Conservation (phyloP, 2,888 invertebrate species). For the Catocala sponsa region DNA sequence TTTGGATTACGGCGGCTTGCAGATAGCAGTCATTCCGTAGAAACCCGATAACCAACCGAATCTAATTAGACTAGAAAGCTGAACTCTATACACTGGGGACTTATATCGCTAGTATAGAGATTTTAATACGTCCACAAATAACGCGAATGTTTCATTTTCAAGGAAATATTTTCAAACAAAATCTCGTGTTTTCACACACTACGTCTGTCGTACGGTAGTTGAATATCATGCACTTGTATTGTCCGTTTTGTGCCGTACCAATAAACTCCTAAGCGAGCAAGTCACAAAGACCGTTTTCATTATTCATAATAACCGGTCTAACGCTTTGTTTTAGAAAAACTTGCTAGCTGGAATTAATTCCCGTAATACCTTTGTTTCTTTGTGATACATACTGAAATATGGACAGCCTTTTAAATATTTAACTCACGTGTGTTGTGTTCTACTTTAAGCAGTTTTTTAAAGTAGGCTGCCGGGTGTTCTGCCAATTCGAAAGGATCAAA, state of each 20-base stretch:
- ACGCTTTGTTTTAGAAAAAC: slow-evolving; percentile 32
- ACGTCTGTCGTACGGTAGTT: slow-evolving; percentile 7
- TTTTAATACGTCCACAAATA: neutral
- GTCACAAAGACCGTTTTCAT: slow-evolving; percentile 23
- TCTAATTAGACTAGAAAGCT: neutral
- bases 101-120: too few relatives aligned
- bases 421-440: slow-evolving; percentile 16
- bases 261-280: slow-evolving; percentile 15
- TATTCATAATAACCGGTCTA: slow-evolving; percentile 25
- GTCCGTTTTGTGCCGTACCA: slow-evolving; percentile 12
- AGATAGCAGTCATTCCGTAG: too few relatives aligned
- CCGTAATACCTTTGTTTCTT: slow-evolving; percentile 37
- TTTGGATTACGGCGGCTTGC: too few relatives aligned
- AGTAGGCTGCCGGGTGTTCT: too few relatives aligned
- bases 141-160: slow-evolving; percentile 6
- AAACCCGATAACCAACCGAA: too few relatives aligned
- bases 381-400: slow-evolving; percentile 33
- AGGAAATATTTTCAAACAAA: neutral
- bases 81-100: slow-evolving; percentile 8
- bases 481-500: too few relatives aligned
- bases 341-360: slow-evolving; percentile 25
- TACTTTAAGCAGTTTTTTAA: slow-evolving; percentile 12
- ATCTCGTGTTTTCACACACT: neutral
- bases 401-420: slow-evolving; percentile 34
- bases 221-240: slow-evolving; percentile 13